Base-by-base conservation (phyloP, 2,113 vertebrate genomes). In the Nerophis lumbriciformis region DNA sequence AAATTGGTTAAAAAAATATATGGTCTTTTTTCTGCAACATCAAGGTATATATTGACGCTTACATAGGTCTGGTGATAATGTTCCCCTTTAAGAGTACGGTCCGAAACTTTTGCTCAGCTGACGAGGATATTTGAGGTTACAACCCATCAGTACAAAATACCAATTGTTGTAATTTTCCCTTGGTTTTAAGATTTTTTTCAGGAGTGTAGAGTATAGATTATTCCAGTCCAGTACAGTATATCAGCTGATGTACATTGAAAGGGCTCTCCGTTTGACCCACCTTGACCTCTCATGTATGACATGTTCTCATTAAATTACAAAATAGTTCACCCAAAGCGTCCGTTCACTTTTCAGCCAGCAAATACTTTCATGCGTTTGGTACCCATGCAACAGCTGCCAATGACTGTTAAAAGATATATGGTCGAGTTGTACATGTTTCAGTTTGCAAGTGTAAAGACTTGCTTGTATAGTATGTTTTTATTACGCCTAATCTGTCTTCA, bases 401-500 rank as follows among this genome's bases (percentile, higher is more conserved):
- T 28, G 8, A 13, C 19, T 60, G 59, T 37, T 45, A 50, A 61
- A 36, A 37, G 59, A 38, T 61, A 8, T 14, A 50, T 19, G 28
- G 13, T 8, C 8, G 19, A n/a, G 45, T 38, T 61, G 16, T 49
- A 48, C 59, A 19, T 49, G 35, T 36, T 49, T 15, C 28, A 21
- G 21, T 53, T 28, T 28, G 28, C 51, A 53, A 50, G 48, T 19
- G 15, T 28, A 35, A 49, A 50, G 59, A 50, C 45, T 44, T 15
- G 7, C 45, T 49, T 36, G 28, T 16, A 35, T 45, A 61, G 64
- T 51, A 75, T 84, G 77, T 76, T 75, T 77, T 57, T 69, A 75
- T 78, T 75, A 59, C 65, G 48, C 39, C 47, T 69, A 79, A 83
- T 89, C 80, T 49, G 44, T 86, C 79, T 82, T 86, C 69, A 80